Evolutionary conservation across 2,113 vertebrate species (phyloP).

Genomic region (Castor canadensis): DNA sequence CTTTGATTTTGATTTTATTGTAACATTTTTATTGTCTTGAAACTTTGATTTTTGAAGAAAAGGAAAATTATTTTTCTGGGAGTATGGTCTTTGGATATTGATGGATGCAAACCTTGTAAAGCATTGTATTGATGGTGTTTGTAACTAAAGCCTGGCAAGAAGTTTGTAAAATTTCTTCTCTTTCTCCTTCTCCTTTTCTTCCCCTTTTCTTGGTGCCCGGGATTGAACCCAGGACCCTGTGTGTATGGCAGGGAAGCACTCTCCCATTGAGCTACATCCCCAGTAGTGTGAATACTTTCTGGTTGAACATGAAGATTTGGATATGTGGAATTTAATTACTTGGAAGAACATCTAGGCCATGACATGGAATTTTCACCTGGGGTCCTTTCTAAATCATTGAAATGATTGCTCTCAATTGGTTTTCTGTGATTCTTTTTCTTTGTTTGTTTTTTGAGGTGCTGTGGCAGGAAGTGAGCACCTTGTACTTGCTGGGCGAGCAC

Average conservation of each 20-base stretch:
- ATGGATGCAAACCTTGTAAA: conserved; percentile 88
- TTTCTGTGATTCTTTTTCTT: no score
- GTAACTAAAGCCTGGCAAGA: conserved; percentile 82
- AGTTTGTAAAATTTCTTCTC: not conserved
- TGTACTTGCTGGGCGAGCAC: no score
- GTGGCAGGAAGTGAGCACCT: no score
- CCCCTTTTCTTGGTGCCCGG: no score
- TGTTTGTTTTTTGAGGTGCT: no score
- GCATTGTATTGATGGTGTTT: conserved; percentile 57
- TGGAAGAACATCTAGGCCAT: not conserved
- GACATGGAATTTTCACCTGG: no score
- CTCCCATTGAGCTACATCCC: no score
- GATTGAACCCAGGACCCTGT: no score
- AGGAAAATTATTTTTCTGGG: conserved; percentile 81
- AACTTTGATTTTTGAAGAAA: conserved; percentile 46
- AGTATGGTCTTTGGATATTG: conserved; percentile 87
- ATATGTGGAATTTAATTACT: not conserved
- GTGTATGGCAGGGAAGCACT: no score
- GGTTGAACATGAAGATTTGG: not conserved
- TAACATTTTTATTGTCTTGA: not conserved
- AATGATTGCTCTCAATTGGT: no score
- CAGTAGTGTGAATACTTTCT: conserved; percentile 23
- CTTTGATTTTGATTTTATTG: conserved; percentile 31
- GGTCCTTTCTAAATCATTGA: no score
- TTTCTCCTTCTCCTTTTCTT: no score